These are phyloP conservation scores for Steinernema hermaphroditum DNA, from an alignment of 2,888 invertebrate species.

Conservation along the genomic window DNA sequence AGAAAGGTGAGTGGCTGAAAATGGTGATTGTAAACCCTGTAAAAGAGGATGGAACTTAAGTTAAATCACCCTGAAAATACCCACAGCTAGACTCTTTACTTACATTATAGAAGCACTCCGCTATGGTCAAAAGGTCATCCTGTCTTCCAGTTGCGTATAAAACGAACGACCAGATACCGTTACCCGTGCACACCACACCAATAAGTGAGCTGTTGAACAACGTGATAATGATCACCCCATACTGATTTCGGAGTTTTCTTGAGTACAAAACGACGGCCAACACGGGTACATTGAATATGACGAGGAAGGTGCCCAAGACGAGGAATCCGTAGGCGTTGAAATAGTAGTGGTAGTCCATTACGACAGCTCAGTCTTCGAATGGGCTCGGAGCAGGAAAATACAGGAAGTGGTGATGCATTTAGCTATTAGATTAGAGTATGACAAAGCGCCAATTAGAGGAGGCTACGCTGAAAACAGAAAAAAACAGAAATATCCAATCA, in stretches of 20 bases:
- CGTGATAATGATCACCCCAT: background rate
- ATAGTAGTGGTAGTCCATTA: slow-evolving; percentile 9
- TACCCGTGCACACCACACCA: background rate
- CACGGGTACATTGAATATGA: slow-evolving; percentile 2
- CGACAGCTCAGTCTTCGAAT: too few species aligned
- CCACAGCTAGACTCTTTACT: background rate
- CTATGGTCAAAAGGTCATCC: background rate
- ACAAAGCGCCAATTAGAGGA: too few species aligned
- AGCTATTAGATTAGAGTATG: too few species aligned
- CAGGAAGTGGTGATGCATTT: too few species aligned
- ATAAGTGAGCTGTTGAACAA: background rate
- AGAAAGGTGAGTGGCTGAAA: too few species aligned
- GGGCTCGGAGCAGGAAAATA: too few species aligned
- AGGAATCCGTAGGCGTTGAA: slow-evolving; percentile 18
- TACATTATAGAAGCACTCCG: slow-evolving; percentile 10
- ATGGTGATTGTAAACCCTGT: too few species aligned
- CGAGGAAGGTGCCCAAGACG: background rate
- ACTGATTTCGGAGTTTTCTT: slow-evolving; percentile 9
- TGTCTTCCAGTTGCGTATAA: background rate
- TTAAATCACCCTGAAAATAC: too few species aligned
- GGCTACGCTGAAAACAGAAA: too few species aligned
- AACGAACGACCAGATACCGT: slow-evolving; percentile 4
- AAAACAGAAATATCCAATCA: too few species aligned
- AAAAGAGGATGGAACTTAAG: too few species aligned
- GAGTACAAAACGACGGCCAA: background rate